Evolutionary conservation across 2,797 vertebrate species (phyloP).

Genomic region (Danio tinwini): DNA sequence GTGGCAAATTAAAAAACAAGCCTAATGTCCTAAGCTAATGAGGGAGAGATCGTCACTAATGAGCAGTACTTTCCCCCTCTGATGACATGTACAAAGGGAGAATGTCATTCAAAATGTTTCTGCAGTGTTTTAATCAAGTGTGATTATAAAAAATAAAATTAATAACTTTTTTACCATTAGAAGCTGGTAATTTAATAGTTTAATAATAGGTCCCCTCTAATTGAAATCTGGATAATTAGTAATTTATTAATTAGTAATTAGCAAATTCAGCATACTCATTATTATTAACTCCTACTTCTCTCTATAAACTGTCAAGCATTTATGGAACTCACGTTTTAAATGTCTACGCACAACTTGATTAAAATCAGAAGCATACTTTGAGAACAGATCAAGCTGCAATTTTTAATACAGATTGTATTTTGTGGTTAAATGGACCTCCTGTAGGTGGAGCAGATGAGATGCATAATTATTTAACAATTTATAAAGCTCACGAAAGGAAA

Average conservation of each 20-base stretch:
- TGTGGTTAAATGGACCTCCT: conserved; percentile 27
- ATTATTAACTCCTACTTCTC: conserved; percentile 31
- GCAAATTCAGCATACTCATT: conserved; percentile 21
- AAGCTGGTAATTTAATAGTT: too few relatives aligned
- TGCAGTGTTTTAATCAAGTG: too few relatives aligned
- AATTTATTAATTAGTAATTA: background rate
- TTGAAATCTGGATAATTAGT: too few relatives aligned
- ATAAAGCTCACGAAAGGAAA: background rate
- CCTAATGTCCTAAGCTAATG: too few relatives aligned
- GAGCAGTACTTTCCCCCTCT: too few relatives aligned
- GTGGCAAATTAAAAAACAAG: too few relatives aligned
- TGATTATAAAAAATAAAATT: too few relatives aligned
- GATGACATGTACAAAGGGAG: too few relatives aligned
- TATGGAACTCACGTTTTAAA: conserved; percentile 35
- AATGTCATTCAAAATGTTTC: too few relatives aligned
- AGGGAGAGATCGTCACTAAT: too few relatives aligned
- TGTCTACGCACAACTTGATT: conserved; percentile 38
- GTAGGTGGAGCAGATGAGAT: conserved; percentile 38
- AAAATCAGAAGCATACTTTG: conserved; percentile 49
- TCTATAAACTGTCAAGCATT: conserved; percentile 37
- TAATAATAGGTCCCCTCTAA: too few relatives aligned
- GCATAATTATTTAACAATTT: conserved; percentile 42
- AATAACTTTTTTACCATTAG: too few relatives aligned
- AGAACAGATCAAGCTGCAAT: conserved; percentile 33
- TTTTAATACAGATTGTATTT: conserved; percentile 44